Conservation (phyloP, 2,888 invertebrate species). For the Cecidostiba fungosa region DNA sequence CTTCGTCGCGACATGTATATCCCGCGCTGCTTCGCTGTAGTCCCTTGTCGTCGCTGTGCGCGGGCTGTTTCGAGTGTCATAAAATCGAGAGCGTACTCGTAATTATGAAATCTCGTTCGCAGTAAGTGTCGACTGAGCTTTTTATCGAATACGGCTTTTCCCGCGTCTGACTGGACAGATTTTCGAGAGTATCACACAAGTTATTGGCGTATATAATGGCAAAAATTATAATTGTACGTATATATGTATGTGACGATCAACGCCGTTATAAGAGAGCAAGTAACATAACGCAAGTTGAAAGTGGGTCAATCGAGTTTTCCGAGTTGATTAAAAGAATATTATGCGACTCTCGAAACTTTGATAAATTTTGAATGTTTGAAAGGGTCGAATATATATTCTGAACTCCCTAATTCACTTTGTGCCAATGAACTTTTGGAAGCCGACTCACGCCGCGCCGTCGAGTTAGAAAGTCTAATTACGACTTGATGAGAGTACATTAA, state of each 20-base stretch:
- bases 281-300: background rate
- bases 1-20: background rate
- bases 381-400: background rate
- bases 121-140: conserved; percentile 4
- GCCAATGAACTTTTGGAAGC: background rate
- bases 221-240: no score
- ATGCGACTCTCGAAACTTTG: background rate
- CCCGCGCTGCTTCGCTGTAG: no score
- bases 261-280: background rate
- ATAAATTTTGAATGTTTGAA: background rate
- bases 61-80: conserved; percentile 26
- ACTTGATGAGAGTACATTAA: background rate
- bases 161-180: no score
- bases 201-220: no score
- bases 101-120: conserved; percentile 43
- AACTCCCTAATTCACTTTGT: background rate
- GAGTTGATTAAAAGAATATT: conserved; percentile 14
- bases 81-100: conserved; percentile 43
- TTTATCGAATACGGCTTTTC: background rate
- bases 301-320: conserved; percentile 4
- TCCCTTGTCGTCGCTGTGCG: background rate
- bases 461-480: background rate
- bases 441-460: background rate
- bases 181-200: no score
- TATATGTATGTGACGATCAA: no score